phyloP scores from a whole-genome alignment of 2,797 vertebrate genomes.

The Muscicapa comitata region DNA sequence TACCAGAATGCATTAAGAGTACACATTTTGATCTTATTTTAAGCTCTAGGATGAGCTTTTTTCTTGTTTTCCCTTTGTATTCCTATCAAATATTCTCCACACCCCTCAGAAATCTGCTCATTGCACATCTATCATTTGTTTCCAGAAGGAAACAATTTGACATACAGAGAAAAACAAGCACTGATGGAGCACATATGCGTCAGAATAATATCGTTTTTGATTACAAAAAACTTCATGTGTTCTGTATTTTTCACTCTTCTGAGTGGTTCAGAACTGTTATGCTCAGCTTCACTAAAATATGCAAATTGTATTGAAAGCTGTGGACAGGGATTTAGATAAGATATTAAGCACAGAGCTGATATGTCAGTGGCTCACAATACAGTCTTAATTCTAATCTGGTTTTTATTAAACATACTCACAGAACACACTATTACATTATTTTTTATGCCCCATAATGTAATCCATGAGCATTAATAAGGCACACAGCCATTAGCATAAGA shows the following conservation, averaged over 20 bases:
- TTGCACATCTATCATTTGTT: background rate
- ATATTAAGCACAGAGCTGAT: background rate
- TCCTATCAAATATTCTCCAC: background rate
- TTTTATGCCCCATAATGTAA: background rate
- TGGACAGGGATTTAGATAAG: background rate
- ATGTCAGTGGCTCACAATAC: background rate
- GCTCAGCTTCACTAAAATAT: background rate
- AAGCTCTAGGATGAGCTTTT: background rate
- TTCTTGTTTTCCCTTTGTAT: background rate
- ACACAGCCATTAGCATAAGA: background rate
- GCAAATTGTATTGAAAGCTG: background rate
- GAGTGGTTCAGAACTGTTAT: background rate
- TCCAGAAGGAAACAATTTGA: background rate
- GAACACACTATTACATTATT: background rate
- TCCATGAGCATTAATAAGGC: background rate
- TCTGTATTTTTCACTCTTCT: background rate
- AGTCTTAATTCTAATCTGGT: background rate
- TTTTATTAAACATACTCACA: constrained; percentile 5
- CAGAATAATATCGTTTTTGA: background rate
- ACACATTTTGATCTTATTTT: constrained; percentile 20
- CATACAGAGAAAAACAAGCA: background rate
- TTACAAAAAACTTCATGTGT: background rate
- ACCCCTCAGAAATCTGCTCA: background rate
- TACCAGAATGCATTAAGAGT: constrained; percentile 15
- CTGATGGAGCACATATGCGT: background rate